Evolutionary conservation across 2,797 vertebrate species (phyloP).

Genomic region (Mus minutoides): DNA sequence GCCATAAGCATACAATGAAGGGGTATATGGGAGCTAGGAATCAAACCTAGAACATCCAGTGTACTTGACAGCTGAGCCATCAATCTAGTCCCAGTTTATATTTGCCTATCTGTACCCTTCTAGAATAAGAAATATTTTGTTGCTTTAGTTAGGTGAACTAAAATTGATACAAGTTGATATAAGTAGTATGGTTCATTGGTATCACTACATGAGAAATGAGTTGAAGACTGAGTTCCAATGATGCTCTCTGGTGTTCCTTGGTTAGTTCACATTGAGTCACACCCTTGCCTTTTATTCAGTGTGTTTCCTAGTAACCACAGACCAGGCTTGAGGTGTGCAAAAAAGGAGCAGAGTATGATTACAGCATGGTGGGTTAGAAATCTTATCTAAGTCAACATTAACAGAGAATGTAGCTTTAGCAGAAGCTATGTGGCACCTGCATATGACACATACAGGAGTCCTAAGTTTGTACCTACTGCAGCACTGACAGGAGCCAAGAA

Average conservation of each 20-base stretch:
- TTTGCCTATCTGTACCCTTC: no score
- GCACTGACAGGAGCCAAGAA: neutral
- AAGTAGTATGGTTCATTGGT: neutral
- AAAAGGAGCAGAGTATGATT: neutral
- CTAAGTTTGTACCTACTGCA: neutral
- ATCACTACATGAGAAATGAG: neutral
- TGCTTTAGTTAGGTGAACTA: neutral
- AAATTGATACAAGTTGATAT: neutral
- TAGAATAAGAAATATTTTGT: neutral
- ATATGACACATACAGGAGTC: neutral
- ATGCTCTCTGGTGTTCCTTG: neutral
- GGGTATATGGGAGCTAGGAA: no score
- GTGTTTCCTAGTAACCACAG: neutral
- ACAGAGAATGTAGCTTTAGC: neutral
- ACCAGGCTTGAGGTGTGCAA: neutral
- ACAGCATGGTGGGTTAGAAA: neutral
- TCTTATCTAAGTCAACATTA: neutral
- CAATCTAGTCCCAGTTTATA: no score
- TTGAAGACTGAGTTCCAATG: neutral
- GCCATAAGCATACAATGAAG: no score
- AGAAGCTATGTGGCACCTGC: neutral
- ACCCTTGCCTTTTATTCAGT: neutral
- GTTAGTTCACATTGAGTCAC: neutral
- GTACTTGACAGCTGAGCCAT: no score
- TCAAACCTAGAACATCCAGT: no score